These are phyloP conservation scores for Pelodytes ibericus DNA, from an alignment of 2,797 vertebrate genomes.

Conservation along the genomic window DNA sequence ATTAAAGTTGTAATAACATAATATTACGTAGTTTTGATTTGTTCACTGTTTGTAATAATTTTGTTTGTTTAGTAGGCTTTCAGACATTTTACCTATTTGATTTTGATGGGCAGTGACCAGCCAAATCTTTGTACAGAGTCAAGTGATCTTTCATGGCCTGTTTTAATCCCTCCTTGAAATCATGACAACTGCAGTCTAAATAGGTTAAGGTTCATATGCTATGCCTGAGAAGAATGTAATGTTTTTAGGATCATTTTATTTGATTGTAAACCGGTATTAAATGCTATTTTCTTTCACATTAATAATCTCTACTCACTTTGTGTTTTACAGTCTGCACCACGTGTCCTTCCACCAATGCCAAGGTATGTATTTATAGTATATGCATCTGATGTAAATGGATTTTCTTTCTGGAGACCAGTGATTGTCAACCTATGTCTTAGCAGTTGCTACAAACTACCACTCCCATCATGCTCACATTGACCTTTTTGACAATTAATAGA, in stretches of 20 bases:
- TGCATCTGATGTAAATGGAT: conserved; percentile 15
- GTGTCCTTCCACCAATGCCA: conserved; percentile 84
- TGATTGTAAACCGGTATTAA: not conserved
- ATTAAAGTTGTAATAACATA: no score
- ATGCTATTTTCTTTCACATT: not conserved
- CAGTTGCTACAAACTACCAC: no score
- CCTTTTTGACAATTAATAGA: no score
- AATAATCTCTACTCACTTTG: conserved; percentile 24
- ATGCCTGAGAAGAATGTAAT: not conserved
- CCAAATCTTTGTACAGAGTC: not conserved
- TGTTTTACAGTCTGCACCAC: conserved; percentile 77
- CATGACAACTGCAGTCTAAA: conserved; percentile 8
- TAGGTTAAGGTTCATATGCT: conserved; percentile 26
- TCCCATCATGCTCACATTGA: no score
- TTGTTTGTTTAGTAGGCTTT: no score
- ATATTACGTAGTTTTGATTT: no score
- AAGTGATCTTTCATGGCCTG: not conserved
- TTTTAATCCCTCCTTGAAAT: conserved; percentile 10
- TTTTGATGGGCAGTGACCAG: not conserved
- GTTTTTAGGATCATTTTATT: no score
- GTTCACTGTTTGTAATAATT: no score
- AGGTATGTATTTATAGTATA: conserved; percentile 72
- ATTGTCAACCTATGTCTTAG: not conserved
- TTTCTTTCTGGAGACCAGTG: not conserved
- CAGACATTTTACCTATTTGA: no score